Percentiles rank a stretch among this genome's conserved stretches.
Evolutionary conservation across 2,113 vertebrate genomes (phyloP).

Genomic region (Petroica traversi): DNA sequence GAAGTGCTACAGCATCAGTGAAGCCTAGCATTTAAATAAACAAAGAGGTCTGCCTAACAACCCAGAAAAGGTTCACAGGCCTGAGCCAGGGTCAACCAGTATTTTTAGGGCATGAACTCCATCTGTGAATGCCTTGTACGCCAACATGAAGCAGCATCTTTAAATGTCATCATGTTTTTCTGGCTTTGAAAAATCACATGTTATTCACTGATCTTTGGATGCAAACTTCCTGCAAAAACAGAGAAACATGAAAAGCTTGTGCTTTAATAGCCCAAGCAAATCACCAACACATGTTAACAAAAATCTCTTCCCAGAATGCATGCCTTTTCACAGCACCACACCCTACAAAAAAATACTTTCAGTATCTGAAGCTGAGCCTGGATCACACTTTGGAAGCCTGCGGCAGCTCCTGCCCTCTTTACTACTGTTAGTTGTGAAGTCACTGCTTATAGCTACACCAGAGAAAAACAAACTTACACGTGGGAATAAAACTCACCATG

Average conservation of each 20-base stretch:
- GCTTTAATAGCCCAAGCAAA: background rate
- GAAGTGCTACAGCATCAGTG: background rate
- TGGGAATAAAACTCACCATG: slow-evolving; percentile 80
- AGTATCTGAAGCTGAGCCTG: background rate
- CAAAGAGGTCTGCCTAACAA: background rate
- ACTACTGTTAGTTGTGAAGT: background rate
- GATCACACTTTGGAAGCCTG: background rate
- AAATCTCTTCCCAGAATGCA: background rate
- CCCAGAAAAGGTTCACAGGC: background rate
- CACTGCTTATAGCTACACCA: background rate
- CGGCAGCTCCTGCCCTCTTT: background rate
- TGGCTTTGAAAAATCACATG: background rate
- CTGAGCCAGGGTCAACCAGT: background rate
- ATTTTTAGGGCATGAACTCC: background rate
- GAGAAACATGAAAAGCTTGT: rapidly evolving
- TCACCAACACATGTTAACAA: background rate
- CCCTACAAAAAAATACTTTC: background rate
- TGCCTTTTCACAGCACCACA: background rate
- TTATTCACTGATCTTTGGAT: background rate
- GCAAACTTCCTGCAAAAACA: background rate
- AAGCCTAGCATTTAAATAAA: background rate
- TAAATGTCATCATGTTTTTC: background rate
- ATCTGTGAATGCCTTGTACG: rapidly evolving
- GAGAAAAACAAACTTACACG: rapidly evolving
- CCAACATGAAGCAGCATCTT: background rate